Base-by-base conservation (phyloP, 2,113 vertebrate species). In the Cettia cetti region DNA sequence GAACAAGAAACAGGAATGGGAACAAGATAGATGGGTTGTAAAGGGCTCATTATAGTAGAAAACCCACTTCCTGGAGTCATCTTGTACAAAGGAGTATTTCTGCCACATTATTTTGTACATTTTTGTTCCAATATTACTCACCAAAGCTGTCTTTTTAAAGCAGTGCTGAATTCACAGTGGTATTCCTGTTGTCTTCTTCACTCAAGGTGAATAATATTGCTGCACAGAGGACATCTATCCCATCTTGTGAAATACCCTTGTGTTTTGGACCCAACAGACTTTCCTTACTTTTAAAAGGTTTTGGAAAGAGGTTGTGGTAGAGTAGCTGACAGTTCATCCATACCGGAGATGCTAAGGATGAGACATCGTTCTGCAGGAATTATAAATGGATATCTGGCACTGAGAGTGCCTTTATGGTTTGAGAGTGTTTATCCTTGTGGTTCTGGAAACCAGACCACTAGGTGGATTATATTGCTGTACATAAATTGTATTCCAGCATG, bases 301-400 rank as follows among this genome's bases (percentile, higher is more conserved):
- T 92, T 93, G n/a, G 74, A 85, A 79, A 53, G 27, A 71, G n/a
- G 44, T 63, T 75, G 69, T 89, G 74, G 80, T 91, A 71, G 10
- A 52, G 20, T 35, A 85, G 76, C 69, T 97, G 96, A 84, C 94
- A 95, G 83, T 31, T 90, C 71, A 90, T 96, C 95, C 82, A 93
- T 95, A 96, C 86, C 26, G 6, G 85, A 52, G 82, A 59, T 80
- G 65, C 50, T 79, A 65, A 80, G 24, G 42, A 84, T 64, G 94
- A 92, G 92, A 81, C 56, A 95, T 70, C 54, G 45, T 93, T 95
- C 87, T 89, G 28, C 24, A 57, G 85, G 69, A 31, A 70, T 88
- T 96, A 92, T 72, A 90, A 95, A 94, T 75, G 65, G 65, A 71
- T 94, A 89, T 35, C 82, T 94, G 93, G 82, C 75, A 52, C n/a